Evolutionary conservation across 2,113 vertebrate genomes (phyloP), one percentile per base, ranked within the genome.

Genomic region (Myanophis thanlyinensis): DNA sequence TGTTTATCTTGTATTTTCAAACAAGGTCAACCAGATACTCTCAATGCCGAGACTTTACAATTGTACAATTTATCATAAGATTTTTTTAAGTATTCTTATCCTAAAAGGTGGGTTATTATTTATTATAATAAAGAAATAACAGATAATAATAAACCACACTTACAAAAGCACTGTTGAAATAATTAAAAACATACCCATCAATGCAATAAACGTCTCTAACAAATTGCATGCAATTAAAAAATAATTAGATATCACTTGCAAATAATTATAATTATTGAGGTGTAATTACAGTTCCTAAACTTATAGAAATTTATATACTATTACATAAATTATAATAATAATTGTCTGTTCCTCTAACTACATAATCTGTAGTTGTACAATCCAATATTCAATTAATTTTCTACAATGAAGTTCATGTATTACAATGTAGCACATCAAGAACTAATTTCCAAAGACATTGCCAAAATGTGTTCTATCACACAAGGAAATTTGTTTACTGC

Each of bases 151-250:
- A 35, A 47, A 54, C 27, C 84, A 49, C 30, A 51, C 53, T 89
- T 62, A 30, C 53, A 88, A 40, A 9, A 15, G 9, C n/a, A 27
- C 4, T 67, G 13, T 53, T 88, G n/a, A n/a, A 88, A 40, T 73
- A 88, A 92, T 73, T 88, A 88, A 92, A 48, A 88, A 92, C 59
- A 49, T 51, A 25, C 35, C 11, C n/a, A 73, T 27, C 53, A 49
- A 91, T 85, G n/a, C 54, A 80, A 87, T 48, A 94, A 80, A 95
- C 1, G 48, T 27, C 8, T 2, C 15, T 84, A 44, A 20, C 15
- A 96, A 86, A 59, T 48, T 0, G 92, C 52, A 4, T 48, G n/a
- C 22, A 90, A 48, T 94, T 94, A 91, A 91, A 25, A 93, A 94
- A 27, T 40, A 73, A 91, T 85, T 0, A 10, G 52, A 86, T 1